Evolutionary conservation across 2,888 invertebrate species (phyloP), one percentile per base, ranked within the genome.

Genomic region (Rotaria sp.): DNA sequence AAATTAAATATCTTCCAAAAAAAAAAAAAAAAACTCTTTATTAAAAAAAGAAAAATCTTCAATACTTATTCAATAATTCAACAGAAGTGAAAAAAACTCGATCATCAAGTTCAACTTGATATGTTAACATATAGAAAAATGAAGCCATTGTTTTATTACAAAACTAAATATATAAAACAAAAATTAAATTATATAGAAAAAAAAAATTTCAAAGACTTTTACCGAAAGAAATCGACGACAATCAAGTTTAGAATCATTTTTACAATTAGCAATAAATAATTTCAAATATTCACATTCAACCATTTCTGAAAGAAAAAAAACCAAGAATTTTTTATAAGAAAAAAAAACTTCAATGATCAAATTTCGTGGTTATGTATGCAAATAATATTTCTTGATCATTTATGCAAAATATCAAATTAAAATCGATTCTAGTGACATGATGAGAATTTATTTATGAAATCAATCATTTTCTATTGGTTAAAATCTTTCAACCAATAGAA

Each of bases 251-350:
- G 45, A 45, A 45, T 80, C 45, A 45, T 26, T 80, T n/a, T 80
- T 45, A 45, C 45, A 41, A n/a, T 80, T n/a, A 13, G 10, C 26
- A 15, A 80, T 80, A 45, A 80, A 80, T 26, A 80, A n/a, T 80
- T 80, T 80, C 26, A 80, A 45, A 80, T 80, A 80, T 80, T 80
- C 80, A 45, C 80, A 45, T n/a, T 80, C 80, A 80, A 26, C 38
- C 80, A 45, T 80, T 0, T 18, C 7, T 67, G 3, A 35, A 67
- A 67, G 21, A 24, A 24, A 5, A 41, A 41, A 24, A 24, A 4
- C 52, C 5, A 4, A 24, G 3, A 24, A 5, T 52, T 24, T 52
- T 24, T 67, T 1, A 21, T 7, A 3, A 67, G 2, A 8, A 26
- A 26, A 26, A n/a, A 4, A 57, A n/a, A 57, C 10, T 11, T 15